Conservation (phyloP, 2,797 vertebrate genomes). For the Syngnathus rostellatus region DNA sequence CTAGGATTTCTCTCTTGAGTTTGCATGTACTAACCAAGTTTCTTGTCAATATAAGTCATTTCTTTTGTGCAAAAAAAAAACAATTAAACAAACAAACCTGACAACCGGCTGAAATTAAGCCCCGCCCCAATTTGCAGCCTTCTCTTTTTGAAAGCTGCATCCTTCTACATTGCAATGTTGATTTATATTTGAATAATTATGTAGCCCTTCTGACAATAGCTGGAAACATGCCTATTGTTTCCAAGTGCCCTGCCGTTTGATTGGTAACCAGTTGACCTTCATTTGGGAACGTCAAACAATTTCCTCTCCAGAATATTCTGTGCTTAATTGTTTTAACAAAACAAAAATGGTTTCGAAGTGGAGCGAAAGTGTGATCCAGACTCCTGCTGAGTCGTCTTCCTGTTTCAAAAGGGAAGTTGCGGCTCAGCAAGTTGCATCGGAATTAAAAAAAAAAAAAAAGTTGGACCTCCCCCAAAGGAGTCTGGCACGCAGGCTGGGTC, state of each 20-base stretch:
- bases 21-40: neutral
- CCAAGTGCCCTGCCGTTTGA: neutral
- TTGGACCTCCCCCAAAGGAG: neutral
- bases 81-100: neutral
- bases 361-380: constrained; percentile 2
- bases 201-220: too few species aligned
- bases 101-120: too few species aligned
- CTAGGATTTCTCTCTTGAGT: neutral
- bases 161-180: too few species aligned
- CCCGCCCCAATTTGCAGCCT: too few species aligned
- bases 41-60: too few species aligned
- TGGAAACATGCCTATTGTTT: too few species aligned
- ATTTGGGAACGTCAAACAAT: neutral
- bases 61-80: too few species aligned
- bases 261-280: neutral
- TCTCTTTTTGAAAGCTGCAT: too few species aligned
- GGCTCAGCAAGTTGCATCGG: neutral
- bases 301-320: neutral
- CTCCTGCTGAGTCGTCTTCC: neutral
- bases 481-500: neutral
- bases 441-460: neutral
- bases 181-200: too few species aligned
- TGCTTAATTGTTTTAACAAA: neutral
- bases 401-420: constrained; percentile 5
- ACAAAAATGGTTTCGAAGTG: neutral